Evolutionary conservation across 92 coral and sea anemone species (phyloP).

Genomic region (Umimayanthus chanpuru): DNA sequence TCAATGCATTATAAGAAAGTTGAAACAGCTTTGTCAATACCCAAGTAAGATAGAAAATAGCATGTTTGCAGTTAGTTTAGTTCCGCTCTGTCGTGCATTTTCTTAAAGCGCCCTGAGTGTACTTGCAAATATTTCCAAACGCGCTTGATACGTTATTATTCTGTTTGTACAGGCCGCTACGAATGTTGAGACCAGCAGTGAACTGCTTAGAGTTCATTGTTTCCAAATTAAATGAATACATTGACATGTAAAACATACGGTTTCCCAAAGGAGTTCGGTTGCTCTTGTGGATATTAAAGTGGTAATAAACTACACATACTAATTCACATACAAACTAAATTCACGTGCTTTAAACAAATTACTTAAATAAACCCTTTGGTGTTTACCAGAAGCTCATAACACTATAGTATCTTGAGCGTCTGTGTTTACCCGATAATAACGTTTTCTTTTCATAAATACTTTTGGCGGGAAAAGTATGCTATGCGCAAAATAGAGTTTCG

Average conservation of each 20-base stretch:
- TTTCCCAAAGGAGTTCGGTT: constrained; percentile 7
- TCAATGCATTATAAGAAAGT: too few relatives aligned
- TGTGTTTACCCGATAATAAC: neutral
- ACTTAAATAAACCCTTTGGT: constrained; percentile 7
- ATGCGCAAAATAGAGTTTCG: neutral
- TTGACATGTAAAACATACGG: neutral
- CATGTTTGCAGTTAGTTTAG: too few relatives aligned
- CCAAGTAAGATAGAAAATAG: too few relatives aligned
- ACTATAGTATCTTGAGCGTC: too few relatives aligned
- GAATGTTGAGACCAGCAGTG: neutral
- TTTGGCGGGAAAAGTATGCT: neutral
- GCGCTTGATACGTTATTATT: too few relatives aligned
- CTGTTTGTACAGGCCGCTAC: too few relatives aligned
- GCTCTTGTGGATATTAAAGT: neutral
- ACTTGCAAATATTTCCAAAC: too few relatives aligned
- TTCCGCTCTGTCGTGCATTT: too few relatives aligned
- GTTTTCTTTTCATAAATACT: neutral
- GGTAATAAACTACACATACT: neutral
- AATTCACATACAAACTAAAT: neutral
- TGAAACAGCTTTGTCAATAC: too few relatives aligned
- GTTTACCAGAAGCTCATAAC: neutral
- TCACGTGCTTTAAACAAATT: constrained; percentile 18
- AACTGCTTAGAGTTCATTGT: neutral
- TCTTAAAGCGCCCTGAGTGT: too few relatives aligned
- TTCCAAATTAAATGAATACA: neutral